These are phyloP conservation scores for Trichogramma pretiosum DNA, from an alignment of 1,140 invertebrate species.

Conservation along the genomic window DNA sequence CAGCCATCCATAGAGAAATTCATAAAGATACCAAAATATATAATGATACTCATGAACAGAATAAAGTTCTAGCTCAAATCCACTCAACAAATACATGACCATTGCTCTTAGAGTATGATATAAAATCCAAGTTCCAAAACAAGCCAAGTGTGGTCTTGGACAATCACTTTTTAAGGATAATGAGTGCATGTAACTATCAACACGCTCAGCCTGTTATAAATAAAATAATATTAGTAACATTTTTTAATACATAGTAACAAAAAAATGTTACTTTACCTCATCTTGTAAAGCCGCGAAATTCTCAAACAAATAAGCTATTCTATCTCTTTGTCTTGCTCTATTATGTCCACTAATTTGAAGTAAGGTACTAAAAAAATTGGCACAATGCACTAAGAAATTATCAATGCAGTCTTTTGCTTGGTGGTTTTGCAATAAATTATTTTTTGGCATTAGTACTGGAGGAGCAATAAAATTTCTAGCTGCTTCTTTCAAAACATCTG, in stretches of 20 bases:
- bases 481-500: slow-evolving; percentile 77
- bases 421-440: slow-evolving; percentile 52
- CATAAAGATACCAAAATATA: slow-evolving; percentile 93
- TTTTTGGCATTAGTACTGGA: slow-evolving; percentile 67
- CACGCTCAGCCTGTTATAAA: slow-evolving; percentile 73
- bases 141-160: slow-evolving; percentile 67
- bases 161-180: slow-evolving; percentile 60
- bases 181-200: slow-evolving; percentile 76
- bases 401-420: slow-evolving; percentile 80
- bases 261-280: slow-evolving; percentile 54
- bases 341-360: slow-evolving; percentile 93
- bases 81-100: slow-evolving; percentile 88
- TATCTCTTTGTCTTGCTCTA: slow-evolving; percentile 86
- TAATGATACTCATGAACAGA: slow-evolving; percentile 95
- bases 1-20: slow-evolving; percentile 90
- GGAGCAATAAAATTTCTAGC: slow-evolving; percentile 81
- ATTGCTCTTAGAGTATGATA: slow-evolving; percentile 94
- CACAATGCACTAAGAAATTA: slow-evolving; percentile 77
- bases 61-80: slow-evolving; percentile 92
- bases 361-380: slow-evolving; percentile 76
- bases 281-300: slow-evolving; percentile 89
- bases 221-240: slow-evolving; percentile 11
- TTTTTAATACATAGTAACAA: slow-evolving; percentile 5
- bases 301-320: slow-evolving; percentile 78
- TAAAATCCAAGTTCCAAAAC: slow-evolving; percentile 91